Base-by-base conservation (phyloP, 2,888 invertebrate species). In the Cerastoderma edule region DNA sequence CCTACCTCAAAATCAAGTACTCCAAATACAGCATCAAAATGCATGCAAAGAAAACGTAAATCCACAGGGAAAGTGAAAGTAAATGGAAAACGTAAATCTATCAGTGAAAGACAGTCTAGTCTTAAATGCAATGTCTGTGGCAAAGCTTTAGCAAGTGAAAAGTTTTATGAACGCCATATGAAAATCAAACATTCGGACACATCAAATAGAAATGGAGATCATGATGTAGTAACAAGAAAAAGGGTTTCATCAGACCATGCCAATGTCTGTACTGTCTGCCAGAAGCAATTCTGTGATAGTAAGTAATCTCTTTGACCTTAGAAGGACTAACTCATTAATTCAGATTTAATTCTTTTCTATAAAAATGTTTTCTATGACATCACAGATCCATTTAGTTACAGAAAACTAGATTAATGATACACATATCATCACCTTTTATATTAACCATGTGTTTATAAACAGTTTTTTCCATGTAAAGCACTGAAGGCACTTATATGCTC, bases 221-320 rank as follows among this genome's bases (percentile, higher is more conserved):
- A 50, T 44, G 30, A 57, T n/a, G 33, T 67, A 30, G 39, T 56
- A 63, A 24, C 27, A 32, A 57, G 64, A 65, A 16, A 56, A n/a
- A n/a, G n/a, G n/a, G n/a, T n/a, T n/a, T n/a, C n/a, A n/a, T n/a
- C 28, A 22, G 44, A 48, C 35, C 13, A 35, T 28, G 35, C 30
- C 4, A 57, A 48, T 56, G 74, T 46, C 0, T 74, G 74, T 30
- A 35, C 22, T 1, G 65, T 74, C 19, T 74, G 74, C 22, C 64
- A 65, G 19, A 74, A 65, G 39, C 74, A 74, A 50, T 74, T 74
- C 48, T 39, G 57, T 28, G 65, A 65, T 39, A 74, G 74, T 74
- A 69, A 69, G 74, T 66, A 54, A 1, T 19, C 46, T 46, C n/a
- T 16, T n/a, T 19, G n/a, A n/a, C n/a, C n/a, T n/a, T n/a, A 2